phyloP scores from a whole-genome alignment of 2,888 invertebrate genomes.

The Ochlodes sylvanus region DNA sequence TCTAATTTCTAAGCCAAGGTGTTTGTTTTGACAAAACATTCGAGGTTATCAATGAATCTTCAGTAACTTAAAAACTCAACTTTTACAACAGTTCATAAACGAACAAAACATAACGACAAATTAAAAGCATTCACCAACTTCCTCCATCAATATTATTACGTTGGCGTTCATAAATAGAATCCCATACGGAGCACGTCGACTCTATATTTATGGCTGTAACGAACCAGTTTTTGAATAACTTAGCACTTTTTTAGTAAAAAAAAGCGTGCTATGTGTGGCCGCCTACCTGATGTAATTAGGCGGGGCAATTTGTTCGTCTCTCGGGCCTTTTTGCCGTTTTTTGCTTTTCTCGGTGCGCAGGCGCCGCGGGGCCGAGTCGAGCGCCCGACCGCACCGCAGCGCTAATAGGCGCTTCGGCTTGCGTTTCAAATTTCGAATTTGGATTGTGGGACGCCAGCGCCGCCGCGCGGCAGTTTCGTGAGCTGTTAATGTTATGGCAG shows the following conservation, averaged over 20 bases:
- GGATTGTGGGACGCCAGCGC: background rate
- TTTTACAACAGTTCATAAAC: background rate
- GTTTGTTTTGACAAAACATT: too few species aligned
- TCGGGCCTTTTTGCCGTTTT: slow-evolving; percentile 43
- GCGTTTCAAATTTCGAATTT: slow-evolving; percentile 28
- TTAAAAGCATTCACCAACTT: slow-evolving; percentile 14
- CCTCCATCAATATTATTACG: slow-evolving; percentile 20
- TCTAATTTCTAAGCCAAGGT: too few species aligned
- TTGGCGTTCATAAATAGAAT: slow-evolving; percentile 32
- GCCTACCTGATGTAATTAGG: slow-evolving; percentile 55
- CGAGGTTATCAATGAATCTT: too few species aligned
- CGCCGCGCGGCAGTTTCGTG: slow-evolving; percentile 1
- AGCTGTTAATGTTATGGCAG: slow-evolving; percentile 29
- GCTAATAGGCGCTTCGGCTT: slow-evolving; percentile 30
- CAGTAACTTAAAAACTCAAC: background rate
- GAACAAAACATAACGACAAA: slow-evolving; percentile 3
- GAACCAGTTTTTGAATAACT: slow-evolving; percentile 52
- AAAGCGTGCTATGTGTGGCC: slow-evolving; percentile 51
- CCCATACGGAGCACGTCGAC: slow-evolving; percentile 18
- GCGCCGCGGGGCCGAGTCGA: slow-evolving; percentile 41
- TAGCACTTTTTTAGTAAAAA: slow-evolving; percentile 51
- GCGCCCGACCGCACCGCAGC: background rate
- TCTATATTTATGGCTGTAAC: slow-evolving; percentile 40
- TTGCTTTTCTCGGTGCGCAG: slow-evolving; percentile 41
- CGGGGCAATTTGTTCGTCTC: slow-evolving; percentile 50